Conservation (phyloP, 2,888 invertebrate species). For the Drosophila cyrtoloma region DNA sequence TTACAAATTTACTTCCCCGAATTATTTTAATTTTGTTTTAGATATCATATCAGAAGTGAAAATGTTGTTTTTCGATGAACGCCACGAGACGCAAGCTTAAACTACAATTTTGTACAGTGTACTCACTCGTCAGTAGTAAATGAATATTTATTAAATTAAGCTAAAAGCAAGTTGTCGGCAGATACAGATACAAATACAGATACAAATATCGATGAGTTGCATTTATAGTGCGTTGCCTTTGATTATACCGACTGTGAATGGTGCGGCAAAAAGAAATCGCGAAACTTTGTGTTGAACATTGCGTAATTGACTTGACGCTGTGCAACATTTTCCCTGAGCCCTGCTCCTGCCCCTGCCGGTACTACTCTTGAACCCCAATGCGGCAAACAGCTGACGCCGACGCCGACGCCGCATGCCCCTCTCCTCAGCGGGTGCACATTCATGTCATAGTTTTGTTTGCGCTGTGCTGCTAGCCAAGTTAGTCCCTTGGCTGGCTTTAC, state of each 20-base stretch:
- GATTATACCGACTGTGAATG: conserved; percentile 60
- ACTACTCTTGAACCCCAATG: conserved; percentile 9
- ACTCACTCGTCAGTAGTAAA: conserved; percentile 2
- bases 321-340: conserved; percentile 46
- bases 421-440: conserved; percentile 24
- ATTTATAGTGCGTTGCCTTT: conserved; percentile 38
- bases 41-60: background rate
- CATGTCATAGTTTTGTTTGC: conserved; percentile 61
- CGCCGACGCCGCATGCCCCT: background rate
- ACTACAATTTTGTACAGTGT: background rate
- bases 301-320: conserved; percentile 74
- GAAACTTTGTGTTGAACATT: conserved; percentile 59
- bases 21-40: no score
- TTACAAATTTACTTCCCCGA: background rate
- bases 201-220: conserved; percentile 45
- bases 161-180: conserved; percentile 21
- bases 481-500: conserved; percentile 42
- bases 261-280: conserved; percentile 32
- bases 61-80: background rate
- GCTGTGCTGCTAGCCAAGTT: conserved; percentile 34
- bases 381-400: conserved; percentile 26
- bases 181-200: conserved; percentile 23
- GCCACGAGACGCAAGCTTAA: background rate
- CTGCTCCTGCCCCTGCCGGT: background rate
- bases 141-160: conserved; percentile 30